Percentiles rank a stretch among this genome's conserved stretches.
Conservation (phyloP, 2,113 vertebrate genomes). For the Halcyon senegalensis region DNA sequence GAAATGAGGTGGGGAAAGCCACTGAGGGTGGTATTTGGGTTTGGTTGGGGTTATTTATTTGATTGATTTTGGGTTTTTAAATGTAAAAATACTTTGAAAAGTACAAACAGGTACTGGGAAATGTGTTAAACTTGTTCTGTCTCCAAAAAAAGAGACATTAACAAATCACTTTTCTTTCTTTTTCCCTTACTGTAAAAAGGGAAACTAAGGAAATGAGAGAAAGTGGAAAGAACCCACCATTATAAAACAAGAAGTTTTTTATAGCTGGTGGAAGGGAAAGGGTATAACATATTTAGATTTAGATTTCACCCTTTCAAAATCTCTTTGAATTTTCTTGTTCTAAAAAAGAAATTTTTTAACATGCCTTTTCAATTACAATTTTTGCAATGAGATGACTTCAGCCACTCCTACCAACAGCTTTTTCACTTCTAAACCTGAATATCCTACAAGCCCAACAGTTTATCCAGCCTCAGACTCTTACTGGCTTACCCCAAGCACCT, state of each 20-base stretch:
- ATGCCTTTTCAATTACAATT: not conserved
- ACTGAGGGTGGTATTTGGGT: no score
- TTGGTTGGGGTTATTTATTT: not conserved
- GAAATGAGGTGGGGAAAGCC: rapidly evolving
- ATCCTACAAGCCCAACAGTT: not conserved
- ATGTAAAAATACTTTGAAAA: not conserved
- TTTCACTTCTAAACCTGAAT: not conserved
- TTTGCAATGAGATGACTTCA: not conserved
- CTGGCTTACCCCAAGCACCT: not conserved
- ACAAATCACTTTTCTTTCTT: not conserved
- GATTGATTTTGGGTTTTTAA: not conserved
- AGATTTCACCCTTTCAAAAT: not conserved
- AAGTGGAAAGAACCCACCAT: not conserved
- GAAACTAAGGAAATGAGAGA: not conserved
- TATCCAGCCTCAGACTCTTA: not conserved
- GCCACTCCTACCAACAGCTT: not conserved
- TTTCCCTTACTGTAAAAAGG: not conserved
- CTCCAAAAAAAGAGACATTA: not conserved
- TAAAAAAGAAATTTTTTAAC: not conserved
- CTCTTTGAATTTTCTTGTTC: not conserved
- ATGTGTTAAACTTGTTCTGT: not conserved
- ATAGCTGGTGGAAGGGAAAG: not conserved
- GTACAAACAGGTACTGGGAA: not conserved
- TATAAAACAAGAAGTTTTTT: not conserved
- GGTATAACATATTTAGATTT: not conserved